Base-by-base conservation (phyloP, 2,888 invertebrate genomes). In the Ptychoptera albimana region DNA sequence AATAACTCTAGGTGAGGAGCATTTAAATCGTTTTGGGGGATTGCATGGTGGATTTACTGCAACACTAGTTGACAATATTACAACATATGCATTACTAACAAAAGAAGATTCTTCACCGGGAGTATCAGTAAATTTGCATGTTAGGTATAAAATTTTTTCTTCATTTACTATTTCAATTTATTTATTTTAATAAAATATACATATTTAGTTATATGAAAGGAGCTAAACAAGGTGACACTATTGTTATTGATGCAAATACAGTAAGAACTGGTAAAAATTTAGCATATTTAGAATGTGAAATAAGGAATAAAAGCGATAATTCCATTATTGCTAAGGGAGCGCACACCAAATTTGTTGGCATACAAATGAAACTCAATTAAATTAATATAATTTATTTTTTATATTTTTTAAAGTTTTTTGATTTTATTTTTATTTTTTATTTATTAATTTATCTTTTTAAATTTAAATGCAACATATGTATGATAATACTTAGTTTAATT, bases 21-120 rank as follows among this genome's bases (percentile, higher is more conserved):
- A 88, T 57, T 65, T 81, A 2, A 93, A 93, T 63, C 63, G 69
- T 11, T 73, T 75, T 7, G 87, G 86, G 1, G 75, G 77, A 0
- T 61, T 93, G 5, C 93, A 93, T 58, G 92, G 92, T 2, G 93
- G 89, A 7, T 77, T 86, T 54, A 83, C 83, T 4, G 81, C 85
- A 3, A 83, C 85, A 1, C 60, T 92, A 12, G 51, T 66, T 16
- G 85, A 86, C 57, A 68, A 70, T 44, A 60, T 91, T 15, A 88
- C 91, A 1, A 82, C 84, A 0, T 79, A 79, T 57, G 91, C 87
- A 0, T 60, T 92, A 2, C 72, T 82, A 58, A 76, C 83, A 0
- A 72, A 75, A 53, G 73, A 70, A n/a, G 64, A 67, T 23, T 68
- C 71, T 4, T 68, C 69, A 39, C 73, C 82, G 42, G 88, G 89